Conservation (phyloP, 2,888 invertebrate genomes). For the Ophraella communa region DNA sequence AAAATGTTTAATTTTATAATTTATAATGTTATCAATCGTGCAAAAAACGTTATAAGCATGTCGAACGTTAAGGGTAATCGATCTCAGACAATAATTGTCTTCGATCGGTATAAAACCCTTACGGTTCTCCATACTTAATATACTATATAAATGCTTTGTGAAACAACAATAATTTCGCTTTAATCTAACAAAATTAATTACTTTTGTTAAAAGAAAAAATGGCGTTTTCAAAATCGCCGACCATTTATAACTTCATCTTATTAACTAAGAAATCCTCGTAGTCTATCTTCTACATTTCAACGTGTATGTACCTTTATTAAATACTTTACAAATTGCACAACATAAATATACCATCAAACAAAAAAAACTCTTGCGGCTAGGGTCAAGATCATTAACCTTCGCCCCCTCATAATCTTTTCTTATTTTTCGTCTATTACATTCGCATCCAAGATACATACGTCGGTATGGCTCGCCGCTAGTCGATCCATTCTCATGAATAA, state of each 20-base stretch:
- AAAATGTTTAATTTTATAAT: no score
- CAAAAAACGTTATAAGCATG: no score
- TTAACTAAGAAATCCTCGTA: not conserved
- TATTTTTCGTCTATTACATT: constrained; percentile 9
- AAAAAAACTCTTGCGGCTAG: constrained; percentile 45
- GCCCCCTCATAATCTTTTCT: constrained; percentile 37
- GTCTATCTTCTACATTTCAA: not conserved
- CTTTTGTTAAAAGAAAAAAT: no score
- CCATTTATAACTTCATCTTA: not conserved
- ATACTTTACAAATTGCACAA: constrained; percentile 34
- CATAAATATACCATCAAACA: constrained; percentile 44
- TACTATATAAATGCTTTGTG: no score
- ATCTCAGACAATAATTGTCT: no score
- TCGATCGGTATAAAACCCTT: no score
- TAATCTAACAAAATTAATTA: no score
- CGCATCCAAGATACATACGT: constrained; percentile 1
- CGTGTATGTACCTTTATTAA: not conserved
- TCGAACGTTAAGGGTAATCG: no score
- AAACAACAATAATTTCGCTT: no score
- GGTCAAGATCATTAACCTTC: constrained; percentile 51
- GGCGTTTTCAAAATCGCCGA: no score
- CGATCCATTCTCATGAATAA: constrained; percentile 46
- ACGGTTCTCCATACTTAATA: no score
- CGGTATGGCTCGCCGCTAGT: not conserved
- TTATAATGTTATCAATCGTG: no score